These are phyloP conservation scores for Neodon shergylaensis DNA, from an alignment of 2,113 vertebrate species.

Conservation along the genomic window DNA sequence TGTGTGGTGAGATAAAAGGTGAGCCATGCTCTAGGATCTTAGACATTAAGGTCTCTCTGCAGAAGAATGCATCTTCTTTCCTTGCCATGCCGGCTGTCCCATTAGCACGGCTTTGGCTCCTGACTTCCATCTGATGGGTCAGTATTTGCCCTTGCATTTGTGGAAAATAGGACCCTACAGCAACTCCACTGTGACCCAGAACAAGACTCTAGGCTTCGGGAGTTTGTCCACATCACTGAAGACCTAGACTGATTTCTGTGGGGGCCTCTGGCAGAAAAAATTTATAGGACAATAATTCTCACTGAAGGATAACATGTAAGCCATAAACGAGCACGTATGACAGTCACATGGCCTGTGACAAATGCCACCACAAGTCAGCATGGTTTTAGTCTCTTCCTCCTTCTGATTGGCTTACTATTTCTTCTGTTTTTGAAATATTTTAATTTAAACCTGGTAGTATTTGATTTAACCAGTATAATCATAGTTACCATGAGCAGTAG, in stretches of 20 bases:
- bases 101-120: neutral
- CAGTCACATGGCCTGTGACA: neutral
- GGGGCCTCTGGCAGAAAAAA: neutral
- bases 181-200: neutral
- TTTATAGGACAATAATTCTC: neutral
- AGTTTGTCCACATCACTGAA: neutral
- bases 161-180: neutral
- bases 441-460: neutral
- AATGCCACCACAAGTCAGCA: neutral
- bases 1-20: neutral
- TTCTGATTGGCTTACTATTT: neutral
- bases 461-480: neutral
- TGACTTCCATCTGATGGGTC: neutral
- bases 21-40: neutral
- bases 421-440: neutral
- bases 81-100: neutral
- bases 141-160: neutral
- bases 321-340: neutral
- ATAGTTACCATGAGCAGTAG: neutral
- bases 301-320: neutral
- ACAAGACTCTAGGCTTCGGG: neutral
- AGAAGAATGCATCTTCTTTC: neutral
- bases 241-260: neutral
- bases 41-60: neutral
- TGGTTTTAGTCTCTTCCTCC: neutral